Evolutionary conservation across 2,797 vertebrate species (phyloP), one percentile per base, ranked within the genome.

Genomic region (Alosa sapidissima): DNA sequence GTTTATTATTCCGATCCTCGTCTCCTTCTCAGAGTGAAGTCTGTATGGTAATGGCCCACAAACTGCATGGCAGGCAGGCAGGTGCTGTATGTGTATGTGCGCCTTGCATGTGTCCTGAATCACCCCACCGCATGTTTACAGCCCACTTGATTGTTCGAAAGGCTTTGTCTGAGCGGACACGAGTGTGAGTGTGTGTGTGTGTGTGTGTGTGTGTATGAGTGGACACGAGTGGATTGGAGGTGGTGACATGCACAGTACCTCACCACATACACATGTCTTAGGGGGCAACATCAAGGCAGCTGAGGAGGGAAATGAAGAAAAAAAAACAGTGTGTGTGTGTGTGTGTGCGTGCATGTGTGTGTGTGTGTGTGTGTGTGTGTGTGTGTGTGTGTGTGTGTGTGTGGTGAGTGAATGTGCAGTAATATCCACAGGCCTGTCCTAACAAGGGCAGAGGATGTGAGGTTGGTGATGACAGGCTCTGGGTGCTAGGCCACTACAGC

Each of bases 121-220:
- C 11, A 36, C 28, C 33, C 28, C 28, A 41, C 28, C 33, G 65
- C 14, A 13, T 36, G 28, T 72, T 41, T 72, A 72, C 65, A 72
- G 65, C 6, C 14, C 65, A 72, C 33, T 41, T 86, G 84, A 88
- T 85, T 87, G 83, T 87, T 88, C 47, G 60, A 41, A 58, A 81
- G 78, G 83, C 82, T 87, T 88, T 88, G 87, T 87, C 24, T 82
- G 83, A 89, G 86, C 84, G 82, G 85, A 84, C 81, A 84, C 58
- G 54, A 85, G 85, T 86, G 81, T 28, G 28, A 0, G 28, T 0
- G 28, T 28, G 28, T 28, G 28, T 28, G 28, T 28, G 28, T 28
- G 28, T 28, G 28, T 28, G 28, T 28, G 28, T 28, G 28, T 28
- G 28, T 28, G 28, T 28, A 24, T 82, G 83, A 89, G 86, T 85